These are phyloP conservation scores for Neodiprion pinetum DNA, from an alignment of 1,140 invertebrate species.

Conservation along the genomic window DNA sequence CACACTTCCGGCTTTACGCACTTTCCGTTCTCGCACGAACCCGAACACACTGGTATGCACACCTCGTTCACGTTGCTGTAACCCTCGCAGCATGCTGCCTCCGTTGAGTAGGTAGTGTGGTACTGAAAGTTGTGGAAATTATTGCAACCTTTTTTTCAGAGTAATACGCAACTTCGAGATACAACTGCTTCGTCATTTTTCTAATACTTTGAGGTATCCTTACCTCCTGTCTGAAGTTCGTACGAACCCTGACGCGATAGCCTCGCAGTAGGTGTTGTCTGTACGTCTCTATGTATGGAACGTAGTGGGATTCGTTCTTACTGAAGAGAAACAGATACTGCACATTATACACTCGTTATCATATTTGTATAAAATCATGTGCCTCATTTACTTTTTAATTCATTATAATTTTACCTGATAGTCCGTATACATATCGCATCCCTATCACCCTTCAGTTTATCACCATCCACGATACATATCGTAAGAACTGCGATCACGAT, in stretches of 20 bases:
- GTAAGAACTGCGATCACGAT: too few species aligned
- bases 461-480: too few species aligned
- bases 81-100: slow-evolving; percentile 66
- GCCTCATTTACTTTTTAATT: too few species aligned
- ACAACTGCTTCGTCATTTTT: too few species aligned
- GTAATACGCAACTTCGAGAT: background rate
- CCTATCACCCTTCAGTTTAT: too few species aligned
- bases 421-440: too few species aligned
- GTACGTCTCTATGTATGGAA: slow-evolving; percentile 36
- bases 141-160: slow-evolving; percentile 18
- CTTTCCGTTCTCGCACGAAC: slow-evolving; percentile 50
- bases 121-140: slow-evolving; percentile 26
- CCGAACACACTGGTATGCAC: slow-evolving; percentile 64
- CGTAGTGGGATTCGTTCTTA: background rate
- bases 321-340: slow-evolving; percentile 21
- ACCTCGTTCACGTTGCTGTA: slow-evolving; percentile 63
- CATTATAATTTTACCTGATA: too few species aligned
- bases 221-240: slow-evolving; percentile 40
- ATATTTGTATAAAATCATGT: slow-evolving; percentile 17
- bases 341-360: slow-evolving; percentile 26
- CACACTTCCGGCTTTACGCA: slow-evolving; percentile 60
- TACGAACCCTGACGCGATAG: slow-evolving; percentile 20
- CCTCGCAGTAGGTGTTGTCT: slow-evolving; percentile 19
- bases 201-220: slow-evolving; percentile 7
- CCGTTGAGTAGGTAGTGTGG: background rate